A percentile compares a stretch with the other conserved stretches of the same genome.
Conservation (phyloP, 2,797 vertebrate genomes). For the Gila robusta region DNA sequence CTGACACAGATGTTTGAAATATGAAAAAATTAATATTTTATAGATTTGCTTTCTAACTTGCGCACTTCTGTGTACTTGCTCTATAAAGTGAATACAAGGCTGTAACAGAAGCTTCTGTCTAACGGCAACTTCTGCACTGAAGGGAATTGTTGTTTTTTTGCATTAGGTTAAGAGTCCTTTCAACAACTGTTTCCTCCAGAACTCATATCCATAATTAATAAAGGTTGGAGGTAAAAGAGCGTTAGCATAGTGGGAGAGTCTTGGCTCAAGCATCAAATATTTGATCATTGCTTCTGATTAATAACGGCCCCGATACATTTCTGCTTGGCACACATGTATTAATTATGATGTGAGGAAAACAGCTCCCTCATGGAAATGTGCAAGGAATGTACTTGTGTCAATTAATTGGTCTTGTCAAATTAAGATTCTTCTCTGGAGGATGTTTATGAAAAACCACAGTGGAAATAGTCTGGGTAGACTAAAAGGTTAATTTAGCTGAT, state of each 20-base stretch:
- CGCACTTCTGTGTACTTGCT: not conserved
- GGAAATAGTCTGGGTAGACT: conserved; percentile 11
- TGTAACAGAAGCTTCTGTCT: conserved; percentile 3
- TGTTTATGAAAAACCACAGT: not conserved
- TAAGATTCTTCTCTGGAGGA: conserved; percentile 31
- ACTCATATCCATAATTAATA: conserved; percentile 60
- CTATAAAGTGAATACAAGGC: conserved; percentile 2
- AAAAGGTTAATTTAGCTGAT: not conserved
- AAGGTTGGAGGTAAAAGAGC: conserved; percentile 42
- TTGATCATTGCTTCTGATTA: conserved; percentile 31
- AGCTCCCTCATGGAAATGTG: conserved; percentile 27
- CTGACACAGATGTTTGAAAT: conserved; percentile 5
- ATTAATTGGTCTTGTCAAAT: conserved; percentile 43
- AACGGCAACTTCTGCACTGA: not conserved
- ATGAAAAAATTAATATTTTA: conserved; percentile 38
- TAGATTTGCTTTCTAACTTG: conserved; percentile 35
- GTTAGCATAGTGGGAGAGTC: conserved; percentile 30
- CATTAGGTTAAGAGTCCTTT: conserved; percentile 39
- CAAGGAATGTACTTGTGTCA: conserved; percentile 23
- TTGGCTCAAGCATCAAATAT: conserved; percentile 30
- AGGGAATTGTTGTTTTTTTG: conserved; percentile 7
- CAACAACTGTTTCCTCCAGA: conserved; percentile 36
- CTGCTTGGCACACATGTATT: conserved; percentile 22
- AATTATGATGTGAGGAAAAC: conserved; percentile 35
- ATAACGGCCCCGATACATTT: not conserved